Conservation (phyloP, 2,797 vertebrate species). For the Novumbra hubbsi region DNA sequence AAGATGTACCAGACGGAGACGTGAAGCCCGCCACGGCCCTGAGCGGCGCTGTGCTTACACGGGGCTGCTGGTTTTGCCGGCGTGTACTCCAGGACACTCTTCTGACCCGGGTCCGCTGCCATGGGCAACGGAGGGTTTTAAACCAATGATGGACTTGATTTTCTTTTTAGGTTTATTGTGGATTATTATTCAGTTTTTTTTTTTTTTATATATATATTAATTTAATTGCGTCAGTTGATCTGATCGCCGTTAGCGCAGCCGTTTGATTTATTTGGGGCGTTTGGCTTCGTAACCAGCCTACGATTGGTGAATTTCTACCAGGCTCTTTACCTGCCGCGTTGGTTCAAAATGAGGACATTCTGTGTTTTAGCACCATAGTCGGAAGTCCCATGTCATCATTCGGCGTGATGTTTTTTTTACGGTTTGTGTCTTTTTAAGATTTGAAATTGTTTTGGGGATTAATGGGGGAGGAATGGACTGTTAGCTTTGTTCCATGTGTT, state of each 20-base stretch:
- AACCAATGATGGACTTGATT: constrained; percentile 21
- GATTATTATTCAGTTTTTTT: constrained; percentile 18
- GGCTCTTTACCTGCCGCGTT: constrained; percentile 32
- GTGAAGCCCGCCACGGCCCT: constrained; percentile 43
- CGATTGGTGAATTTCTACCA: background rate
- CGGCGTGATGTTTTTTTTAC: background rate
- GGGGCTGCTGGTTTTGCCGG: background rate
- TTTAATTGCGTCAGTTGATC: constrained; percentile 77
- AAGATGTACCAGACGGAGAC: constrained; percentile 69
- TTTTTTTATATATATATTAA: constrained; percentile 36
- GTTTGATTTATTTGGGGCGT: constrained; percentile 14
- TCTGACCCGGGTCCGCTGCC: background rate
- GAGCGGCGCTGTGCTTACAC: background rate
- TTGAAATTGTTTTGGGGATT: constrained; percentile 41
- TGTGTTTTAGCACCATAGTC: constrained; percentile 41
- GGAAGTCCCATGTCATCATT: constrained; percentile 27
- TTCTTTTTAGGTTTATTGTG: constrained; percentile 33
- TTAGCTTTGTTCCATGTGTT: constrained; percentile 31
- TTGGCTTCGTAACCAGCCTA: constrained; percentile 32
- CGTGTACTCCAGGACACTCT: constrained; percentile 1
- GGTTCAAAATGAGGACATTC: constrained; percentile 14
- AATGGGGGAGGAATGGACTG: constrained; percentile 36
- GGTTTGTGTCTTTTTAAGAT: constrained; percentile 47
- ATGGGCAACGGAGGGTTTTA: constrained; percentile 22
- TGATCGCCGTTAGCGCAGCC: constrained; percentile 57